phyloP scores from a whole-genome alignment of 2,888 invertebrate species.

The Sicus ferrugineus region DNA sequence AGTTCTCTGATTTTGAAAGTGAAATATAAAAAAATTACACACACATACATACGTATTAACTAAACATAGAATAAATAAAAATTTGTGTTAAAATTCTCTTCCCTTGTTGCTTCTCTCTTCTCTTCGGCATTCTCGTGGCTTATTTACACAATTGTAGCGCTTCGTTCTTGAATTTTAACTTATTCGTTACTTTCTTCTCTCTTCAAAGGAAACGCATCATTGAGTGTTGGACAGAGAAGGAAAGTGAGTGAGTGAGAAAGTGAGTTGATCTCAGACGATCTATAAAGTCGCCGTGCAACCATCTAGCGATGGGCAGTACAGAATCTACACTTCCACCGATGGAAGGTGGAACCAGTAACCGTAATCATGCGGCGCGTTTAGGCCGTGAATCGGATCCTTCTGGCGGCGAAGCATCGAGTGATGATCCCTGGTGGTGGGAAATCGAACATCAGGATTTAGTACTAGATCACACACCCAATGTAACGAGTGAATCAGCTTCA shows the following conservation, averaged over 20 bases:
- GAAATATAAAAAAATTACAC: no score
- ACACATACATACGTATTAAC: no score
- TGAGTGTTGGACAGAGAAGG: no score
- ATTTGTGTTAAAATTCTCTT: no score
- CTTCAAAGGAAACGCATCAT: no score
- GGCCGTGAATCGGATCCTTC: constrained; percentile 28
- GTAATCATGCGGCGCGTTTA: neutral
- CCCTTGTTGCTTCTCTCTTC: no score
- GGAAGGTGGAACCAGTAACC: constrained; percentile 42
- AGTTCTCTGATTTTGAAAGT: neutral
- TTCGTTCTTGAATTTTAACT: neutral
- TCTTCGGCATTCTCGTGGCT: no score
- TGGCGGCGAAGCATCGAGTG: constrained; percentile 37
- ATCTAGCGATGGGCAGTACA: constrained; percentile 55
- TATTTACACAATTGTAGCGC: neutral
- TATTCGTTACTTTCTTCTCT: no score
- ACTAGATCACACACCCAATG: constrained; percentile 48
- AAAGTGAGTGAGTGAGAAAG: constrained; percentile 16
- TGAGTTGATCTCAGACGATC: neutral
- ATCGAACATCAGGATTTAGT: constrained; percentile 59
- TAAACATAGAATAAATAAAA: no score
- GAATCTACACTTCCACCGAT: constrained; percentile 48
- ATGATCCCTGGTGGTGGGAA: constrained; percentile 61
- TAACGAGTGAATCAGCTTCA: constrained; percentile 36
- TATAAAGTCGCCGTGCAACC: constrained; percentile 39